Base-by-base conservation (phyloP, 2,888 invertebrate species). In the Drosophila mettleri region DNA sequence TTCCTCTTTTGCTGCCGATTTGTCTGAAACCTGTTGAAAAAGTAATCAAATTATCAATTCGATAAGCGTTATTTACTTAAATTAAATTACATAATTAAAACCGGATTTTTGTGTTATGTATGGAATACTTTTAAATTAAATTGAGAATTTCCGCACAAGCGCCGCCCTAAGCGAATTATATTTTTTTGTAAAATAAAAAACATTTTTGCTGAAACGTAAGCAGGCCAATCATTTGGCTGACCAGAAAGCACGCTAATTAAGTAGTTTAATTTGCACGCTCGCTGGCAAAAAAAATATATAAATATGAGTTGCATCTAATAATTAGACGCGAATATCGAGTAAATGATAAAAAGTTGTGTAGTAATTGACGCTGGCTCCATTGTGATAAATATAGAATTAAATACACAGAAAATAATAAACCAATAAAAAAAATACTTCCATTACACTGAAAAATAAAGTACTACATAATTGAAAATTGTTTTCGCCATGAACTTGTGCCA, bases 401-500 rank as follows among this genome's bases (percentile, higher is more conserved):
- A 18, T 48, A 46, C 29, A 7, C 29, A 16, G 16, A 12, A 51
- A 39, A 20, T 39, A 36, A 51, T 27, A 51, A 29, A 31, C 39
- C 8, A 2, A 39, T 33, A 46, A 43, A 64, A 64, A 64, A 54
- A 49, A 51, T 34, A 78, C 16, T 59, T 76, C 48, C 8, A 55
- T 59, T 67, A 70, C 64, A 62, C 18, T 27, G 34, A 14, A 39
- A 49, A 48, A 34, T 49, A 62, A 74, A 52, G 34, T 48, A 38
- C 12, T 34, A 16, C 34, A 78, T 65, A 63, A 78, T 72, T 78
- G 77, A 46, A 79, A 85, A 88, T 88, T 80, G 74, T 55, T 85
- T 86, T 88, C 68, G 78, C 83, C 88, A 68, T 83, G 83, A 83
- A 83, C 83, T 83, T 83, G 88, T 20, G 39, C 53, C 22, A 59